phyloP scores from a whole-genome alignment of 2,113 vertebrate genomes.

The Menidia beryllina region DNA sequence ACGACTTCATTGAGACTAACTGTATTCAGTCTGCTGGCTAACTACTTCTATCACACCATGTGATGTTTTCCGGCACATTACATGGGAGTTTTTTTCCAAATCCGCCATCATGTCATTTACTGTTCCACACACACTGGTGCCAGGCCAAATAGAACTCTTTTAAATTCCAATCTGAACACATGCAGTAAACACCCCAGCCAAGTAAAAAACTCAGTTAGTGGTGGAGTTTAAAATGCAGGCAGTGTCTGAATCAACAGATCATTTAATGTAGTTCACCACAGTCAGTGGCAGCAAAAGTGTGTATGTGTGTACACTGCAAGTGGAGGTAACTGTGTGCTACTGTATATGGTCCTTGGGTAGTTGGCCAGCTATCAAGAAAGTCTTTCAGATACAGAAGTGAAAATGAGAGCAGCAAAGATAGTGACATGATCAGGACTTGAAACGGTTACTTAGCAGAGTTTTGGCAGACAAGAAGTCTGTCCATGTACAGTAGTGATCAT shows the following conservation, averaged over 20 bases:
- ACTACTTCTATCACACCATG: constrained; percentile 10
- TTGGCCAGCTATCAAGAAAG: constrained; percentile 69
- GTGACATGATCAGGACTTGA: constrained; percentile 45
- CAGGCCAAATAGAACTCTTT: constrained; percentile 62
- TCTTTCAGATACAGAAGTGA: constrained; percentile 67
- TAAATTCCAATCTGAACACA: constrained; percentile 43
- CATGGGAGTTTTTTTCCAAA: constrained; percentile 22
- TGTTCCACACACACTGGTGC: constrained; percentile 42
- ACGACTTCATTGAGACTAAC: constrained; percentile 16
- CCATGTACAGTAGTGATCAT: constrained; percentile 6
- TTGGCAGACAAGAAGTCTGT: constrained; percentile 5
- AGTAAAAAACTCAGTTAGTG: constrained; percentile 50
- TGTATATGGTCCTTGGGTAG: constrained; percentile 67
- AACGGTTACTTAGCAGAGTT: constrained; percentile 14
- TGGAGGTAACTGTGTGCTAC: constrained; percentile 66
- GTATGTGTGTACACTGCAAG: constrained; percentile 72
- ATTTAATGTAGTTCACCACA: constrained; percentile 69
- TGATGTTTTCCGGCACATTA: constrained; percentile 3
- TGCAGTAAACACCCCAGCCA: constrained; percentile 63
- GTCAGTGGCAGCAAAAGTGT: constrained; percentile 44
- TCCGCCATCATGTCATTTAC: constrained; percentile 5
- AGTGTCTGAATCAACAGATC: constrained; percentile 70
- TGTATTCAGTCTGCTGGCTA: constrained; percentile 23
- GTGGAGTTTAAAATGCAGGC: constrained; percentile 54
- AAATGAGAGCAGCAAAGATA: constrained; percentile 52